Evolutionary conservation across 2,888 invertebrate species (phyloP).

Genomic region (Aphrophora alni): DNA sequence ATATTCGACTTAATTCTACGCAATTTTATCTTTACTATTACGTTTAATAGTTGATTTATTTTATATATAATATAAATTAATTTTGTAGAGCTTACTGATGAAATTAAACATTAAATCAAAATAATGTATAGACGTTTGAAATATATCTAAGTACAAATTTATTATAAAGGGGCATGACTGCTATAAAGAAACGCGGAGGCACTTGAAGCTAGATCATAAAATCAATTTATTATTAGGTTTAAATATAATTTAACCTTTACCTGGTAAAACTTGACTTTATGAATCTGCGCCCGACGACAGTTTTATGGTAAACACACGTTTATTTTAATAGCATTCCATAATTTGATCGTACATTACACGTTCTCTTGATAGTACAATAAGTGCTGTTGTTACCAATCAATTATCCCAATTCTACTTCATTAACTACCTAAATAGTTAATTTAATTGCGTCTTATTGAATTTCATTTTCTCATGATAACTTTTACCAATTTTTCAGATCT

Average conservation of each 20-base stretch:
- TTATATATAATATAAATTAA: no score
- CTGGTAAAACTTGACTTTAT: neutral
- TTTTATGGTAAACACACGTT: neutral
- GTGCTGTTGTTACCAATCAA: neutral
- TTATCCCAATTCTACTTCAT: neutral
- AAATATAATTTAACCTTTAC: neutral
- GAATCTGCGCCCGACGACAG: neutral
- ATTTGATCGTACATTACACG: neutral
- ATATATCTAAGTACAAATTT: neutral
- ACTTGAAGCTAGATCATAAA: neutral
- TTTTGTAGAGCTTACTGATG: no score
- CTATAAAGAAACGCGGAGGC: neutral
- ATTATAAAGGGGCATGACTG: neutral
- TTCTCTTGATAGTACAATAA: neutral
- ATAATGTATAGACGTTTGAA: no score
- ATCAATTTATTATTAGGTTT: neutral
- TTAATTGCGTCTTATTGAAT: no score
- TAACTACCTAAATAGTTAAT: no score
- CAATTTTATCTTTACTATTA: no score
- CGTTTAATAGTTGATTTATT: no score
- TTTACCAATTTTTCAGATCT: no score
- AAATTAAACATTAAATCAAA: no score
- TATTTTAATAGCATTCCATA: neutral
- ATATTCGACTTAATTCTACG: no score
- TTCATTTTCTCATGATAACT: no score